Base-by-base conservation (phyloP, 2,797 vertebrate genomes). In the Anabas testudineus region DNA sequence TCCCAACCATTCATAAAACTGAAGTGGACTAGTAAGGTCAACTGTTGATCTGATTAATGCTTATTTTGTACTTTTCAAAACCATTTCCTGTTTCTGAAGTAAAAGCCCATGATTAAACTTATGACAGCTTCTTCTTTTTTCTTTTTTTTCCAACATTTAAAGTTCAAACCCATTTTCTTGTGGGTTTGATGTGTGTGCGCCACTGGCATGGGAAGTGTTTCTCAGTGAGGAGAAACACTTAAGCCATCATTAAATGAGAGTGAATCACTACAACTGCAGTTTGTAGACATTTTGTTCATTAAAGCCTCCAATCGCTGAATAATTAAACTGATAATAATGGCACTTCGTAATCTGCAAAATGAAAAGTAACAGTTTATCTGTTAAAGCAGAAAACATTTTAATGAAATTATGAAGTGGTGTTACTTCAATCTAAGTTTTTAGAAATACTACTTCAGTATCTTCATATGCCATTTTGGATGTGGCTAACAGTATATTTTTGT, bases 291-390 rank as follows among this genome's bases (percentile, higher is more conserved):
- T 90, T 88, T 88, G 83, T 91, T 93, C 87, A 94, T 92, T 93
- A 89, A 83, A 87, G 56, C 51, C 71, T 78, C 82, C 90, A 88
- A 89, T 92, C 90, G 83, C 81, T 86, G 76, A 91, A 93, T 93
- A 93, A 91, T 93, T 92, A 91, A 90, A 89, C 76, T 84, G 91
- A 93, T 93, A 90, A 91, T 90, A 88, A 91, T 88, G 89, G 71
- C 80, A 90, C 85, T 91, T 89, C 76, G 71, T 84, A 87, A 92
- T 94, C 89, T 90, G 71, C 75, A 78, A 87, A 90, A 92, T 91
- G 69, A 89, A 93, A 88, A 89, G 69, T 71, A 84, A 69, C 58
- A 62, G 53, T 86, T 90, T 93, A 92, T 93, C 90, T 92, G 74
- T 78, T 73, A 82, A 87, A 87, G 86, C 81, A 85, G 88, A 88